Conservation (phyloP, 2,888 invertebrate species). For the Lepidochitona cinerea region DNA sequence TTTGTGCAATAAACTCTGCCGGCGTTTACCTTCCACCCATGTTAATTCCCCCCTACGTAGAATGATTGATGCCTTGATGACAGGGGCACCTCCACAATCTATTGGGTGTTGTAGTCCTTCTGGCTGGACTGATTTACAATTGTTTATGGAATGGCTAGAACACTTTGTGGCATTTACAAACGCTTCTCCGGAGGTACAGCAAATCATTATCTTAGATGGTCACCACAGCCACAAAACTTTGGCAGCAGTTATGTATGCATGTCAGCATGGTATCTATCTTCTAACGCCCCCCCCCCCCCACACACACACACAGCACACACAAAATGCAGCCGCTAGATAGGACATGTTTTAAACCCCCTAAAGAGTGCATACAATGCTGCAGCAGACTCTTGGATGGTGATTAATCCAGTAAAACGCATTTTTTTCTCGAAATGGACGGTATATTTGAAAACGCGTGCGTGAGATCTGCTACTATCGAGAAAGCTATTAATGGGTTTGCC, state of each 20-base stretch:
- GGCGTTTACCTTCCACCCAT: conserved; percentile 40
- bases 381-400: conserved; percentile 35
- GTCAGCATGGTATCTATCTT: conserved; percentile 59
- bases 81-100: conserved; percentile 56
- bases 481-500: background rate
- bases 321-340: conserved; percentile 48
- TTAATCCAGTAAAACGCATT: conserved; percentile 30
- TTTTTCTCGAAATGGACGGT: conserved; percentile 26
- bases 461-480: conserved; percentile 16
- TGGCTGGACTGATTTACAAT: no score
- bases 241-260: conserved; percentile 54
- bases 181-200: conserved; percentile 41
- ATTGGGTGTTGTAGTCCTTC: no score
- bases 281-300: conserved; percentile 65
- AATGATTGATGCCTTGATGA: no score
- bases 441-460: conserved; percentile 33
- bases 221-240: conserved; percentile 57
- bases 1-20: conserved; percentile 33
- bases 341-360: conserved; percentile 38
- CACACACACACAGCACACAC: conserved; percentile 64
- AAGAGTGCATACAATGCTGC: conserved; percentile 34
- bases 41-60: no score
- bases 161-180: conserved; percentile 65
- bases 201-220: conserved; percentile 64
- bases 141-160: no score